Evolutionary conservation across 2,888 invertebrate species (phyloP), one percentile per base, ranked within the genome.

Genomic region (Eristalis intricaria): DNA sequence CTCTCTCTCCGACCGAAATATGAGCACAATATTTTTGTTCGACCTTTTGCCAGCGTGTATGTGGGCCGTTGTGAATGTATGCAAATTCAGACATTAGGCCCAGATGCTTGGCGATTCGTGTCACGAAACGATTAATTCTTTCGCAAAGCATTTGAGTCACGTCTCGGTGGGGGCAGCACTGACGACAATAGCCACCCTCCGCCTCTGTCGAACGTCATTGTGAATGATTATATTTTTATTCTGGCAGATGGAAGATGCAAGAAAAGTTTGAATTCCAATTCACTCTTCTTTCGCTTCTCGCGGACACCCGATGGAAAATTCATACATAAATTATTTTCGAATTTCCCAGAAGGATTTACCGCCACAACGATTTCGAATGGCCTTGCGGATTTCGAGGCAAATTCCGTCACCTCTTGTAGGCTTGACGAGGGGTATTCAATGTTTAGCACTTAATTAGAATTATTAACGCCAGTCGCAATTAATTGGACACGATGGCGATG

Each of bases 41-140:
- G 40, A 38, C 35, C 3, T 19, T 50, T 19, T 50, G 15, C 19
- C 0, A n/a, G n/a, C 19, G 4, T 19, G 19, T 50, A 19, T 50
- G 50, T n/a, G n/a, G n/a, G 43, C n/a, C n/a, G 7, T 7, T 50
- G 50, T 50, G 19, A 8, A 8, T 50, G 8, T 32, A n/a, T 50
- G 61, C 23, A 63, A 56, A 74, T 64, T 63, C 60, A 43, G 40
- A 8, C n/a, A 15, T 43, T 26, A 43, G 65, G 32, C 43, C 15
- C 22, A 22, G 8, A 23, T 43, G 15, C 29, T 22, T 38, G 29
- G 1, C 15, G 40, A 80, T 74, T 73, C 66, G 63, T 80, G 73
- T 80, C 80, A 80, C 80, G 80, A 61, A 74, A n/a, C 35, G 32
- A 80, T 74, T 63, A 29, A 22, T 80, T 74, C 35, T 63, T 40